These are phyloP conservation scores for Lepilemur septentrionalis DNA, from an alignment of 2,797 vertebrate genomes.

Conservation along the genomic window DNA sequence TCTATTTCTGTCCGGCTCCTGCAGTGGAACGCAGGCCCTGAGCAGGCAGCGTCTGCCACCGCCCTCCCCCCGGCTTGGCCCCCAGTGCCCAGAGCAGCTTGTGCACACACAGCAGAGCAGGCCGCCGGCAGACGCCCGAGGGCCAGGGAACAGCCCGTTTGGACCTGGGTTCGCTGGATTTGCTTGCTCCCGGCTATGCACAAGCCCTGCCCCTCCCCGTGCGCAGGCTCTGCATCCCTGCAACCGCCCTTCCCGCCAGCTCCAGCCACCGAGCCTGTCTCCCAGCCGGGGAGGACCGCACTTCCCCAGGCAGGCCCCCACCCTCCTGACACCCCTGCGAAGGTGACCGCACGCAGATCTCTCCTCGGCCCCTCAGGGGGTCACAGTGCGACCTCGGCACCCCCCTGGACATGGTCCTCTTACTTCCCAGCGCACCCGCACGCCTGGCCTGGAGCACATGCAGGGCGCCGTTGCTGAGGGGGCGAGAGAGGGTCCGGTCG, in stretches of 20 bases:
- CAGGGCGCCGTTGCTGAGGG: neutral
- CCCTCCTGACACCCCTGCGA: neutral
- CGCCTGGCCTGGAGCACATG: neutral
- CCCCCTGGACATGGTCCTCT: neutral
- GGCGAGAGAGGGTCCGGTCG: rapidly evolving
- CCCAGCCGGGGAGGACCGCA: neutral
- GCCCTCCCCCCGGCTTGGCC: neutral
- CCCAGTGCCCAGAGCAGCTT: neutral
- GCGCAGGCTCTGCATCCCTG: neutral
- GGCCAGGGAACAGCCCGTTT: neutral
- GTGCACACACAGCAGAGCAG: neutral
- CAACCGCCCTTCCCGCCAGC: rapidly evolving
- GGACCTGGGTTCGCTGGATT: neutral
- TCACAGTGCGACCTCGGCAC: neutral
- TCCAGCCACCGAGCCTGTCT: neutral
- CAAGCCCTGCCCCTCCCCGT: too few species aligned
- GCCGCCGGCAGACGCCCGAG: neutral
- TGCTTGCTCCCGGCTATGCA: neutral
- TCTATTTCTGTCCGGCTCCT: neutral
- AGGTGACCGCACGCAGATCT: too few species aligned
- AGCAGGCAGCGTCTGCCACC: too few species aligned
- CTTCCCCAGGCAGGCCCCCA: neutral
- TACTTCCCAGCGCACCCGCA: neutral
- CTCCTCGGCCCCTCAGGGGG: neutral
- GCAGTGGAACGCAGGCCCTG: neutral